Base-by-base conservation (phyloP, 1,140 invertebrate genomes). In the Lethrus apterus region DNA sequence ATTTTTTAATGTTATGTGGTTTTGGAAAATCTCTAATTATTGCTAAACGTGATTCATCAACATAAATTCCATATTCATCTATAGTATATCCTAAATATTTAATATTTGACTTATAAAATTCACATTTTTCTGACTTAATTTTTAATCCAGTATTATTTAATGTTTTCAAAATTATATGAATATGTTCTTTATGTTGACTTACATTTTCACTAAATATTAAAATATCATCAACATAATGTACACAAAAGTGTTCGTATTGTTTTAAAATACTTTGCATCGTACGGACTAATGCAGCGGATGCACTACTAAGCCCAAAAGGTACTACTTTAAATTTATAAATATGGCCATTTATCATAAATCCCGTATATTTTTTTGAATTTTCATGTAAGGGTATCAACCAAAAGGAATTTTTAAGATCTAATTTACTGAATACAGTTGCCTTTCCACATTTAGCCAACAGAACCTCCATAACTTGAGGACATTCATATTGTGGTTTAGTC, bases 21-120 rank as follows among this genome's bases (percentile, higher is more conserved):
- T 24, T 33, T 20, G 44, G 30, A 34, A 17, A 45, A 17, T 45
- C 11, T 24, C 35, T 14, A 45, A 45, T 45, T 24, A 23, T n/a
- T 38, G 5, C 23, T 26, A 26, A 5, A 5, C 23, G 5, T n/a
- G 5, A 7, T 26, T 5, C 5, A 26, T 26, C 23, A 26, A 26
- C n/a, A 7, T 26, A 7, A 26, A 26, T 26, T n/a, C 23, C 23
- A 7, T 5, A 7, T 26, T n/a, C 5, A 26, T 26, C n/a, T 7
- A 26, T 26, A 26, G n/a, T 5, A n/a, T 26, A n/a, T 26, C 23
- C 23, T n/a, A 26, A 26, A 26, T 26, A 26, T 7, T 5, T 26
- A 7, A 26, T n/a, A 7, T 26, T n/a, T 26, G 23, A 26, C n/a
- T 26, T 5, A 26, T 7, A 26, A 26, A 26, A 26, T 26, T 26